These are phyloP conservation scores for Lasioglossum lativentre DNA, from an alignment of 2,888 invertebrate genomes.

Conservation along the genomic window DNA sequence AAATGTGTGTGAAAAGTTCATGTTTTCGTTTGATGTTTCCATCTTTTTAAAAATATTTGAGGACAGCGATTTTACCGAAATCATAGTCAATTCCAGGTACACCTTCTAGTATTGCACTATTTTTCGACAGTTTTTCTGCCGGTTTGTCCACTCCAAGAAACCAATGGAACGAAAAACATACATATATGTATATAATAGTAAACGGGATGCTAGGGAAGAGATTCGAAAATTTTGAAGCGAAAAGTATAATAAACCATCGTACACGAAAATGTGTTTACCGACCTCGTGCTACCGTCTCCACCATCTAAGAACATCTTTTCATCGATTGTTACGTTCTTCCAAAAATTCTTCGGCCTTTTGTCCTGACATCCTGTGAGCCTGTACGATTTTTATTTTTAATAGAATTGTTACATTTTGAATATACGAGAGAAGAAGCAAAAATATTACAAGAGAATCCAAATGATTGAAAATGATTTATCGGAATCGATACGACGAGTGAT, in stretches of 20 bases:
- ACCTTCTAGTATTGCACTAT: not conserved
- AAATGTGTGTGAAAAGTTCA: not conserved
- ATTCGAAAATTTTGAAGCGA: not conserved
- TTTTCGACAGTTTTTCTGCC: constrained; percentile 10
- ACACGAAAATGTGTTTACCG: not conserved
- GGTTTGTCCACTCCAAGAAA: not conserved
- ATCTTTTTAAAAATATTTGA: not conserved
- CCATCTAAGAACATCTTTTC: not conserved
- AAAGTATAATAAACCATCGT: not conserved
- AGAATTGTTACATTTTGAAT: not conserved
- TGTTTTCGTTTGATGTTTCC: constrained; percentile 11
- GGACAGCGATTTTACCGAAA: not conserved
- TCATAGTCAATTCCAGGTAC: not conserved
- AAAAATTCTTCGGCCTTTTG: constrained; percentile 10
- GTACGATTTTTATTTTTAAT: not conserved
- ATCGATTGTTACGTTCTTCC: not conserved
- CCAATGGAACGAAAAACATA: not conserved
- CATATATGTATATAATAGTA: not conserved
- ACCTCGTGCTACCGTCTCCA: not conserved
- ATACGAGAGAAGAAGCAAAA: not conserved
- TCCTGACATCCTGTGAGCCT: not conserved
- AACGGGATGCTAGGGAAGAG: not conserved
- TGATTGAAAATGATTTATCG: not conserved
- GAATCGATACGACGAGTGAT: not conserved
- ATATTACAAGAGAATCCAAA: not conserved